A percentile compares a stretch with the other conserved stretches of the same genome.
These are phyloP conservation scores for Stichopus horrens DNA, from an alignment of 53 echinoderm and acorn worm genomes.

Conservation along the genomic window DNA sequence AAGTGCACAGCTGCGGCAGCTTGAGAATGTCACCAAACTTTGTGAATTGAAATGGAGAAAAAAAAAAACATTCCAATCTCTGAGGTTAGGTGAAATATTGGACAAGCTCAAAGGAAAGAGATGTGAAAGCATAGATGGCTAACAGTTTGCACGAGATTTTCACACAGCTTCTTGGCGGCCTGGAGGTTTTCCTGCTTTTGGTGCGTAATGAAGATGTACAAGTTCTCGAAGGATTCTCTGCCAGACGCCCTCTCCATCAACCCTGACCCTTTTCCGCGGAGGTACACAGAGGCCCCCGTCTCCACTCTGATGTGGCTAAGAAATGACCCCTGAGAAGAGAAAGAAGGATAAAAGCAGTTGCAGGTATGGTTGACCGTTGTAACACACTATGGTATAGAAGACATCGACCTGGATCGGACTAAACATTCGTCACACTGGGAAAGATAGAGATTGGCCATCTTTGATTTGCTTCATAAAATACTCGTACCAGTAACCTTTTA, in stretches of 20 bases:
- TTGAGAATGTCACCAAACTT: no score
- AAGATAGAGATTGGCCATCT: no score
- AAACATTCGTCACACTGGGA: no score
- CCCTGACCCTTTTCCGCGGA: conserved; percentile 87
- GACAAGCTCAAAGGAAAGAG: background rate
- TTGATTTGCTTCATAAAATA: no score
- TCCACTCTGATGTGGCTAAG: conserved; percentile 82
- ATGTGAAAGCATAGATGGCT: background rate
- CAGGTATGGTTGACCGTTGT: no score
- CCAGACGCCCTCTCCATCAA: conserved; percentile 87
- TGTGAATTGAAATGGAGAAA: no score
- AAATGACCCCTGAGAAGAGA: conserved; percentile 68
- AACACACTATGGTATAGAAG: no score
- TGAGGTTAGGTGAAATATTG: no score
- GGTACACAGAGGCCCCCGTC: conserved; percentile 79
- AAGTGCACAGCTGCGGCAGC: no score
- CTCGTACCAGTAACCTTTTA: no score
- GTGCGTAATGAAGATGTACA: conserved; percentile 85
- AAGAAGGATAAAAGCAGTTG: background rate
- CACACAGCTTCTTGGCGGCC: conserved; percentile 97
- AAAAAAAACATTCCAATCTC: background rate
- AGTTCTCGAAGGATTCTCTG: conserved; percentile 91
- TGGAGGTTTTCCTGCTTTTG: conserved; percentile 80
- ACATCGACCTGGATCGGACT: no score
- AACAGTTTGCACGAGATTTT: conserved; percentile 92